Base-by-base conservation (phyloP, 2,888 invertebrate genomes). In the Apoda limacodes region DNA sequence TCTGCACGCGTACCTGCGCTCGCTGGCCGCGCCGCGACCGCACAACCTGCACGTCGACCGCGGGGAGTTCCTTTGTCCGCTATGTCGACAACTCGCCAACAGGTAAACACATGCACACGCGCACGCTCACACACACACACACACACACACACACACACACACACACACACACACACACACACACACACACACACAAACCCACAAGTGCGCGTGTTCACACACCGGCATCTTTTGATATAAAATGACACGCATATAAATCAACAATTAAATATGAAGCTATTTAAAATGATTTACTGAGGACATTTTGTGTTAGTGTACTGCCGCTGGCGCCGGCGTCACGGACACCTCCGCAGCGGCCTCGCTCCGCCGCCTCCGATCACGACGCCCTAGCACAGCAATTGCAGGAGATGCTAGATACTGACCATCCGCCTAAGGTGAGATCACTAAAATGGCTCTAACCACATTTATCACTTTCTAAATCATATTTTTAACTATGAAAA, bases 11-110 rank as follows among this genome's bases (percentile, higher is more conserved):
- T 99, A 98, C 80, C 83, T 96, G 50, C 87, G 89, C 51, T 92
- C 96, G 17, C 83, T 98, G 39, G 84, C 88, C 48, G 87, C 87
- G 39, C 89, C 90, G 44, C 83, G 92, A 15, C 86, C 87, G 43
- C 89, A 89, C 63, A 88, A 85, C 64, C 72, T 93, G 82, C 86
- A 80, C 63, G 80, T 75, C 48, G 75, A 74, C 52, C 64, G 71
- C 52, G 93, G 93, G 28, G 97, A 98, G 83, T 98, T 94, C 81
- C 87, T 90, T 48, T 98, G 98, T 72, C 98, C 98, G 13, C 83
- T 98, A 42, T 98, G 98, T 71, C 86, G 98, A 9, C 96, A 97
- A 76, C 66, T 72, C 2, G 72, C 70, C 54, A 72, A 72, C 61
- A 90, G 93, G 6, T 93, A 96, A 85, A 86, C 42, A 13, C 92